These are phyloP conservation scores for Nomada lathburiana DNA, from an alignment of 2,888 invertebrate genomes.

Conservation along the genomic window DNA sequence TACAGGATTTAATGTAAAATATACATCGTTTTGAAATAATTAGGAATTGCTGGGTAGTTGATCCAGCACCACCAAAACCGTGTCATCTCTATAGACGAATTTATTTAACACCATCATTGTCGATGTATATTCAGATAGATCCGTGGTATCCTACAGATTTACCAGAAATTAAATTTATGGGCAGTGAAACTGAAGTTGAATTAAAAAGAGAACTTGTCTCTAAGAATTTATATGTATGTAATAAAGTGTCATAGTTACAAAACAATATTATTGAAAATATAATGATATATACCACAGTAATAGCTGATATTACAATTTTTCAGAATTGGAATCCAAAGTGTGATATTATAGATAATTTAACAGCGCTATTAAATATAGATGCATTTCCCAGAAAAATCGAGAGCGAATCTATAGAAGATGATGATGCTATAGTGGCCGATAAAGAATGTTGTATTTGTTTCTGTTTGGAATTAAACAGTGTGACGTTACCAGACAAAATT, in stretches of 20 bases:
- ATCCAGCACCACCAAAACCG: slow-evolving; percentile 79
- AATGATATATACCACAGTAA: not conserved
- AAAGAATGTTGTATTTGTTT: slow-evolving; percentile 82
- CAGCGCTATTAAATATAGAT: slow-evolving; percentile 73
- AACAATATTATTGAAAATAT: not conserved
- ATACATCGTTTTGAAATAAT: slow-evolving; percentile 38
- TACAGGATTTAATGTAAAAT: slow-evolving; percentile 4
- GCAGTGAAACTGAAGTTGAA: slow-evolving; percentile 75
- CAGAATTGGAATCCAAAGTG: slow-evolving; percentile 78
- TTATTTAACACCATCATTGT: slow-evolving; percentile 76
- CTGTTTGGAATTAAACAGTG: slow-evolving; percentile 73
- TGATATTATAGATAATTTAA: slow-evolving; percentile 75
- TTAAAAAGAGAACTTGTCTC: slow-evolving; percentile 72
- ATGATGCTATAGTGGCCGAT: slow-evolving; percentile 72
- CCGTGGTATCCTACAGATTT: slow-evolving; percentile 71
- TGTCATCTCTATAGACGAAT: slow-evolving; percentile 80
- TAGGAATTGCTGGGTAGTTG: slow-evolving; percentile 81
- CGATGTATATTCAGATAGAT: slow-evolving; percentile 76
- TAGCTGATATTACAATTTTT: slow-evolving; percentile 9
- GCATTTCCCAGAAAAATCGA: slow-evolving; percentile 74
- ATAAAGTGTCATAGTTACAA: not conserved
- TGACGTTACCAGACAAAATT: slow-evolving; percentile 75
- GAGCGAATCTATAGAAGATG: slow-evolving; percentile 27
- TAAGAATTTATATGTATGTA: slow-evolving; percentile 72
- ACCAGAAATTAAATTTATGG: slow-evolving; percentile 79